Evolutionary conservation across 2,113 vertebrate species (phyloP).

Genomic region (Sisor rabdophorus): DNA sequence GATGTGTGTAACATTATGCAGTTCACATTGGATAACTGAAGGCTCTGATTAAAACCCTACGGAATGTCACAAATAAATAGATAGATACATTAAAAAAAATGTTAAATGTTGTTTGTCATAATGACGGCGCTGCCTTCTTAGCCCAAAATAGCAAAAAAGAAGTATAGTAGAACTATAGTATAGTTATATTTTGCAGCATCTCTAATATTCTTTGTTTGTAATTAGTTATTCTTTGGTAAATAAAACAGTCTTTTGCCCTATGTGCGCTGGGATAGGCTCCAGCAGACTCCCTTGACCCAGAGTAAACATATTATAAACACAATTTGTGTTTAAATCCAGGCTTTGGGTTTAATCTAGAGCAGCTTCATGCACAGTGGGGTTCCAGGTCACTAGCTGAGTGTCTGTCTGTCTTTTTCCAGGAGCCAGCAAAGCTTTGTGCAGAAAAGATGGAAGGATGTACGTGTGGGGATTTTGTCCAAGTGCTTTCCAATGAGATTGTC

Average conservation of each 20-base stretch:
- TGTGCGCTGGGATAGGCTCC: no score
- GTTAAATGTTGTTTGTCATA: no score
- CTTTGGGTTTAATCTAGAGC: background rate
- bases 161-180: background rate
- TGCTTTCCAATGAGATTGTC: constrained; percentile 82
- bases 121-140: no score
- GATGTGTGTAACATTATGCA: no score
- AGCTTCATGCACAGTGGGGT: constrained; percentile 1
- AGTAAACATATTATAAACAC: background rate
- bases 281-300: no score
- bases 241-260: no score
- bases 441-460: constrained; percentile 84
- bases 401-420: constrained; percentile 60
- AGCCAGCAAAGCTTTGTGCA: constrained; percentile 69
- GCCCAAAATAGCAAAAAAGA: no score
- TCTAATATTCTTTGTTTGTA: background rate
- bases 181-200: background rate
- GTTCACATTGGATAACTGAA: no score
- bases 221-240: background rate
- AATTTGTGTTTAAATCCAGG: background rate
- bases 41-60: no score
- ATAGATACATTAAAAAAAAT: no score
- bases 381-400: constrained; percentile 8
- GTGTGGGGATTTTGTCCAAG: constrained; percentile 85
- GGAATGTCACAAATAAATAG: no score